phyloP scores from a whole-genome alignment of 2,113 vertebrate genomes.

The Pionites leucogaster region DNA sequence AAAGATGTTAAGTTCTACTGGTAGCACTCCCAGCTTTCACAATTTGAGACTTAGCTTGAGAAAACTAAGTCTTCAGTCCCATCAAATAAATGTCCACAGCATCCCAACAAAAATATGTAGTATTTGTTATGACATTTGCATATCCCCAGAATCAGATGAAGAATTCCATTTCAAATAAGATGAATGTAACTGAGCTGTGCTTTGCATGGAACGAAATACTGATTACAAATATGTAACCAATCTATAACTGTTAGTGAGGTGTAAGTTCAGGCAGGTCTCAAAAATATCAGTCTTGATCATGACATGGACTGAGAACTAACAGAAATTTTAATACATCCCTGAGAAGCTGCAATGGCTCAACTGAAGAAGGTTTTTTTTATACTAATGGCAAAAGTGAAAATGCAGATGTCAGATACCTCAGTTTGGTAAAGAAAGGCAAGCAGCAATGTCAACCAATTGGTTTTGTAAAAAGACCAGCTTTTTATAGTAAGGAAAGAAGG shows the following conservation, averaged over 20 bases:
- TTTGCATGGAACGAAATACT: not conserved
- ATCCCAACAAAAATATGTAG: not conserved
- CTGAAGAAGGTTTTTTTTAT: not conserved
- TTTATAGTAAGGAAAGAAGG: not conserved
- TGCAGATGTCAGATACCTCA: not conserved
- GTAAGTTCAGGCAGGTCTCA: not conserved
- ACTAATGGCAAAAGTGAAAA: not conserved
- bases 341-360: not conserved
- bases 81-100: not conserved
- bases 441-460: not conserved
- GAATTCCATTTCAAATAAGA: not conserved
- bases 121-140: not conserved
- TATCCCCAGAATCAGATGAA: not conserved
- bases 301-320: accelerated
- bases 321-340: not conserved
- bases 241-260: not conserved
- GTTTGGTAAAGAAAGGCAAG: not conserved
- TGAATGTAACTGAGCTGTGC: not conserved
- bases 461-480: not conserved
- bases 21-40: not conserved
- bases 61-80: not conserved
- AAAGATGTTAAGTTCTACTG: not conserved
- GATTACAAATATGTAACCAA: not conserved
- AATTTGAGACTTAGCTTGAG: not conserved
- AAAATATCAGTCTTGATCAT: not conserved